A percentile compares a stretch with the other conserved stretches of the same genome.
These are phyloP conservation scores for Drosophila greeni DNA, from an alignment of 2,888 invertebrate genomes.

Conservation along the genomic window DNA sequence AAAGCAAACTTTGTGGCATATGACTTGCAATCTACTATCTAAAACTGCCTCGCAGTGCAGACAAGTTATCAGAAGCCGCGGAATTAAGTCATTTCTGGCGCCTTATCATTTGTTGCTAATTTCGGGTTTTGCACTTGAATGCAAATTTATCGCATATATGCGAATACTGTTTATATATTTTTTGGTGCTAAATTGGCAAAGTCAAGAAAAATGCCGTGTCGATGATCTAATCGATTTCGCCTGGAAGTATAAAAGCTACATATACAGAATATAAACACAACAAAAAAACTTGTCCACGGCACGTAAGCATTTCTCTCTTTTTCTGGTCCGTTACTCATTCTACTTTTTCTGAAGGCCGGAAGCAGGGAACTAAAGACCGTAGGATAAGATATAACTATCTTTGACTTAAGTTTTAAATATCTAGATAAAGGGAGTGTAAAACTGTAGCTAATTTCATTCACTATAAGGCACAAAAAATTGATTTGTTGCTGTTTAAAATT, in stretches of 20 bases:
- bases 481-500: background rate
- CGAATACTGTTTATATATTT: slow-evolving; percentile 21
- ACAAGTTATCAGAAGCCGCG: slow-evolving; percentile 23
- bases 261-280: slow-evolving; percentile 10
- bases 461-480: too few species aligned
- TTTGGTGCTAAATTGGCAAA: slow-evolving; percentile 34
- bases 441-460: background rate
- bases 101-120: slow-evolving; percentile 33
- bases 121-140: slow-evolving; percentile 55
- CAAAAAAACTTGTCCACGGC: slow-evolving; percentile 35
- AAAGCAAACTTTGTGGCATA: slow-evolving; percentile 12
- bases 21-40: slow-evolving; percentile 25
- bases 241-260: slow-evolving; percentile 43
- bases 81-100: slow-evolving; percentile 26
- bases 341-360: slow-evolving; percentile 8
- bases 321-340: slow-evolving; percentile 25
- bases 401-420: background rate
- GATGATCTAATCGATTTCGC: slow-evolving; percentile 63
- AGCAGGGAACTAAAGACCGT: slow-evolving; percentile 30
- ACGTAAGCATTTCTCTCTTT: slow-evolving; percentile 54
- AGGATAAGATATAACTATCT: slow-evolving; percentile 14
- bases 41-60: slow-evolving; percentile 13
- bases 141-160: slow-evolving; percentile 56
- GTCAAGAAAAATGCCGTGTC: slow-evolving; percentile 32
- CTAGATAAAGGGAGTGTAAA: background rate